phyloP scores from a whole-genome alignment of 1,140 invertebrate species.

The Drosophila mayri region DNA sequence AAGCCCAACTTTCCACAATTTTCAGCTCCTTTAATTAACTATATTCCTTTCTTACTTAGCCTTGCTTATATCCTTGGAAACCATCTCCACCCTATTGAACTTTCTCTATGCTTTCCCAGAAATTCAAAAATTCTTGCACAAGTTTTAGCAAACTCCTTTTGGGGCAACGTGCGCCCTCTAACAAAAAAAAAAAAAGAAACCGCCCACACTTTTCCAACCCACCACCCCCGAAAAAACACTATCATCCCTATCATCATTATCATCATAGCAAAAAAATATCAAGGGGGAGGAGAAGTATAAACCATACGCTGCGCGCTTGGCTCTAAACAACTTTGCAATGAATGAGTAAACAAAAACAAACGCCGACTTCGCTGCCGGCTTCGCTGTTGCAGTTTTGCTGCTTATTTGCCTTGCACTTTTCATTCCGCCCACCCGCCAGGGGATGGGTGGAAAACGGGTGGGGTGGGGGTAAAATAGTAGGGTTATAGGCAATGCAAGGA shows the following conservation, averaged over 20 bases:
- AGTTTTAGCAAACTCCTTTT: constrained; percentile 44
- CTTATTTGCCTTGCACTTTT: constrained; percentile 76
- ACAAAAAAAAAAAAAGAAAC: no score
- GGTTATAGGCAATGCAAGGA: constrained; percentile 50
- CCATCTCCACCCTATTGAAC: constrained; percentile 5
- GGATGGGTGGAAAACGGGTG: constrained; percentile 4
- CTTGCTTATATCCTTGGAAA: constrained; percentile 8
- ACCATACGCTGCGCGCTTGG: constrained; percentile 68
- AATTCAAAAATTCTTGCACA: constrained; percentile 65
- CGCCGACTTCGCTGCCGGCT: constrained; percentile 52
- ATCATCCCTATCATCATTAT: constrained; percentile 34
- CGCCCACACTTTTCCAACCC: background rate
- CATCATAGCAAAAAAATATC: background rate
- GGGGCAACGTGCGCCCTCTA: constrained; percentile 11
- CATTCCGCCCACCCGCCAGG: constrained; percentile 49
- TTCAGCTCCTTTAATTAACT: background rate
- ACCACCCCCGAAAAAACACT: constrained; percentile 7
- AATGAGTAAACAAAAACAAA: constrained; percentile 82
- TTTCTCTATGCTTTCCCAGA: constrained; percentile 6
- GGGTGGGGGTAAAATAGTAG: background rate
- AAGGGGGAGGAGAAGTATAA: constrained; percentile 37
- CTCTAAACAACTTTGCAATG: constrained; percentile 80
- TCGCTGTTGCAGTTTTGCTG: constrained; percentile 66
- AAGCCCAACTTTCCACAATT: background rate
- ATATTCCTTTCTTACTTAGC: background rate